A percentile compares a stretch with the other conserved stretches of the same genome.
Conservation (phyloP, 2,888 invertebrate genomes). For the Polymixis flavicincta region DNA sequence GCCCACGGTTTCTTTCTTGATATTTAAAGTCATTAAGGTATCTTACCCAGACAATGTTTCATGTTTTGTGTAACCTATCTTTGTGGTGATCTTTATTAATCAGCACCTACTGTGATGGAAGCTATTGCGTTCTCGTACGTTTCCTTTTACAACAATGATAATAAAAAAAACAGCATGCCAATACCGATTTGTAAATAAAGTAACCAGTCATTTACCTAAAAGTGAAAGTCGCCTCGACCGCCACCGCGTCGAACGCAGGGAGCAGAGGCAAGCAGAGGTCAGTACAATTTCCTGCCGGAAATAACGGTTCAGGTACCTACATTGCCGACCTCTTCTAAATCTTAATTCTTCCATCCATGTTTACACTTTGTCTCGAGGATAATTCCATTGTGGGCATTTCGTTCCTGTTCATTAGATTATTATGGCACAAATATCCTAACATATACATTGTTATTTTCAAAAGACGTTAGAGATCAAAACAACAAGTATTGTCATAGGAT, state of each 20-base stretch:
- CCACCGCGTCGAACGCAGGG: slow-evolving; percentile 38
- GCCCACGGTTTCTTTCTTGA: slow-evolving; percentile 65
- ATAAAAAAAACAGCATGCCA: slow-evolving; percentile 57
- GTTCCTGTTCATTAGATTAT: slow-evolving; percentile 74
- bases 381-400: slow-evolving; percentile 34
- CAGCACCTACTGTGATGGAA: slow-evolving; percentile 47
- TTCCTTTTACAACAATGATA: slow-evolving; percentile 30
- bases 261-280: slow-evolving; percentile 40
- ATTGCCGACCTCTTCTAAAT: slow-evolving; percentile 40
- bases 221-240: slow-evolving; percentile 56
- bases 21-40: slow-evolving; percentile 22
- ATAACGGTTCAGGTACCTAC: slow-evolving; percentile 21
- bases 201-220: slow-evolving; percentile 60
- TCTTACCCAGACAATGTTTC: slow-evolving; percentile 21
- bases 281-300: slow-evolving; percentile 25
- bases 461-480: slow-evolving; percentile 28
- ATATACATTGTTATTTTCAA: slow-evolving; percentile 34
- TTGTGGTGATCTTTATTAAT: slow-evolving; percentile 22
- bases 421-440: slow-evolving; percentile 67
- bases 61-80: slow-evolving; percentile 44
- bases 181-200: slow-evolving; percentile 44
- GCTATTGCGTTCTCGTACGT: slow-evolving; percentile 20
- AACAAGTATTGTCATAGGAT: slow-evolving; percentile 38
- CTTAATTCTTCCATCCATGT: slow-evolving; percentile 39
- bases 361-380: slow-evolving; percentile 21